Base-by-base conservation (phyloP, 2,888 invertebrate genomes). In the Tenthredo mesomela region DNA sequence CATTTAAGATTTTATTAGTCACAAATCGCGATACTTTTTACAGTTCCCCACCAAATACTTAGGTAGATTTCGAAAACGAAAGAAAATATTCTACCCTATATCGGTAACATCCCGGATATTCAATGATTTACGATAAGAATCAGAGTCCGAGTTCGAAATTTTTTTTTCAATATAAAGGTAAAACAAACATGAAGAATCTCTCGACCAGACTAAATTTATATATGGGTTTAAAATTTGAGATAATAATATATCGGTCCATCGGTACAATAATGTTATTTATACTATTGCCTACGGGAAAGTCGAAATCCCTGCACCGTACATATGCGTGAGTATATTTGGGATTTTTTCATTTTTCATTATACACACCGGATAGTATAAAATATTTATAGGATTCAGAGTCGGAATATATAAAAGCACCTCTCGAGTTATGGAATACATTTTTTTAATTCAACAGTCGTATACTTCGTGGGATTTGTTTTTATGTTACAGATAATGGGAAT, bases 211-310 rank as follows among this genome's bases (percentile, higher is more conserved):
- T 7, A 7, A 54, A 54, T 54, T 54, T n/a, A 54, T 54, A 54
- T 7, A 54, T 54, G 54, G 54, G 54, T n/a, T 54, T n/a, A 54
- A 54, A 54, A 54, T 54, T 54, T 54, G n/a, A n/a, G 54, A n/a
- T 54, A 54, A n/a, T 54, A 54, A n/a, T 54, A n/a, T 54, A n/a
- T 54, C n/a, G 54, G n/a, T 54, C 54, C n/a, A 54, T n/a, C n/a
- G 54, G 7, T 54, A 7, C n/a, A 54, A 54, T 54, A 54, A 54
- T 54, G 54, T n/a, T 54, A n/a, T 54, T 54, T 54, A 54, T n/a
- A n/a, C n/a, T 54, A 54, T 54, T 54, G 54, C n/a, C 54, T 54
- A 54, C 54, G 7, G 54, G 54, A 7, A n/a, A n/a, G n/a, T 6
- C 6, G n/a, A n/a, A 54, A 54, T 54, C n/a, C 54, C n/a, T n/a